Percentiles rank a stretch among this genome's conserved stretches.
Evolutionary conservation across 2,888 invertebrate species (phyloP).

Genomic region (Platycheirus rosarum): DNA sequence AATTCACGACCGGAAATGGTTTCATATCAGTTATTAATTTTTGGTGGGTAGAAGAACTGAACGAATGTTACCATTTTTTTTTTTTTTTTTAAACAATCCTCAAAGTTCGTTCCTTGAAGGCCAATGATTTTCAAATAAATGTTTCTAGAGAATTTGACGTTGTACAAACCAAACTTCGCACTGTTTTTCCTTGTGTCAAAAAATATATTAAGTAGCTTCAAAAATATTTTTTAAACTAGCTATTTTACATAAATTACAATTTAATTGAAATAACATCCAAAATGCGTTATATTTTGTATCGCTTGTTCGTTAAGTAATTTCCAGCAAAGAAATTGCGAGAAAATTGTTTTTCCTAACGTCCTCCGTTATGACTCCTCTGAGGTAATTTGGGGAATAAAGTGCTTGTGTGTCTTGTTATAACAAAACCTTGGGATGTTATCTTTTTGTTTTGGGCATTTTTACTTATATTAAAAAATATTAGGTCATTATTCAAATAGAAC

Average conservation of each 20-base stretch:
- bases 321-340: neutral
- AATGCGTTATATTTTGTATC: too few relatives aligned
- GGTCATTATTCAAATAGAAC: slow-evolving; percentile 68
- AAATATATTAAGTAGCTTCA: too few relatives aligned
- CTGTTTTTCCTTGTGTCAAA: too few relatives aligned
- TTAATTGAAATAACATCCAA: slow-evolving; percentile 69
- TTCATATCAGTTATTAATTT: too few relatives aligned
- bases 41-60: slow-evolving; percentile 9
- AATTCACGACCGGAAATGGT: too few relatives aligned
- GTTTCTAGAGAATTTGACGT: too few relatives aligned
- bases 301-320: neutral
- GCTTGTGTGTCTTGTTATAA: slow-evolving; percentile 48
- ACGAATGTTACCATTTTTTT: too few relatives aligned
- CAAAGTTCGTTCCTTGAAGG: too few relatives aligned
- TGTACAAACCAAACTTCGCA: too few relatives aligned
- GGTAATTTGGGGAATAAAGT: slow-evolving; percentile 68
- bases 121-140: too few relatives aligned
- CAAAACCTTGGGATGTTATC: slow-evolving; percentile 24
- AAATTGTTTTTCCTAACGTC: slow-evolving; percentile 58
- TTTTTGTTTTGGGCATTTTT: slow-evolving; percentile 5
- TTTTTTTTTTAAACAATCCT: too few relatives aligned
- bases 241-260: slow-evolving; percentile 73
- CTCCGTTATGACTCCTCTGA: slow-evolving; percentile 59
- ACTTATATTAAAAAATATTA: neutral
- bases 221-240: too few relatives aligned